Evolutionary conservation across 1,140 invertebrate genomes (phyloP).

Genomic region (Trachymyrmex septentrionalis): DNA sequence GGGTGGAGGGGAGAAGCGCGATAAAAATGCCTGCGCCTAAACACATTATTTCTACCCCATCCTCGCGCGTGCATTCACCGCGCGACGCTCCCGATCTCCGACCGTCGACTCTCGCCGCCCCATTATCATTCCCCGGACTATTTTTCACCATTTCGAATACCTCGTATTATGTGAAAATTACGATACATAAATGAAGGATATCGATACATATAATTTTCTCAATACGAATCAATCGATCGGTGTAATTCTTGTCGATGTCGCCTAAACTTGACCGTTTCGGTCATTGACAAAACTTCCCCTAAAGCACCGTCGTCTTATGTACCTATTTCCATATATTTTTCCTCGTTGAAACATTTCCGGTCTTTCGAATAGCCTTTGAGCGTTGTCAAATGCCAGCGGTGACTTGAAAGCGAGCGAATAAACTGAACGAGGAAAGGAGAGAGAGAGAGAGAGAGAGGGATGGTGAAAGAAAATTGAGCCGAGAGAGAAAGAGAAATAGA

Average conservation of each 20-base stretch:
- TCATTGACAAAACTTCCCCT: background rate
- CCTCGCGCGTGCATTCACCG: constrained; percentile 49
- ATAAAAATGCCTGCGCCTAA: constrained; percentile 85
- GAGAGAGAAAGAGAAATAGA: constrained; percentile 12
- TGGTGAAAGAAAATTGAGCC: constrained; percentile 34
- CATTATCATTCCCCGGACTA: constrained; percentile 49
- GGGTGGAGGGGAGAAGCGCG: constrained; percentile 70
- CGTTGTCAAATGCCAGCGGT: constrained; percentile 66
- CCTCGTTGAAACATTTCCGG: constrained; percentile 69
- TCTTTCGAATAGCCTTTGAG: constrained; percentile 77
- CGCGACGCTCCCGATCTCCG: constrained; percentile 57
- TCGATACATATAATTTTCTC: constrained; percentile 23
- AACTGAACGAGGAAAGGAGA: constrained; percentile 33
- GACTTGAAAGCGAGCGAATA: constrained; percentile 68
- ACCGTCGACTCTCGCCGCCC: constrained; percentile 65
- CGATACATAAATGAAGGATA: constrained; percentile 18
- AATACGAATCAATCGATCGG: constrained; percentile 15
- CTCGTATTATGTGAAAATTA: constrained; percentile 13
- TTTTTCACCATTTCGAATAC: constrained; percentile 54
- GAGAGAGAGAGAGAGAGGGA: constrained; percentile 36
- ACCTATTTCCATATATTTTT: constrained; percentile 54
- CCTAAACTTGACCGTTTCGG: constrained; percentile 18
- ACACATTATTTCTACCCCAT: constrained; percentile 83
- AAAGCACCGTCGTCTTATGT: constrained; percentile 57
- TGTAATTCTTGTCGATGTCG: background rate